Percentiles rank a stretch among this genome's conserved stretches.
Conservation (phyloP, 2,797 vertebrate species). For the Scyliorhinus canicula region DNA sequence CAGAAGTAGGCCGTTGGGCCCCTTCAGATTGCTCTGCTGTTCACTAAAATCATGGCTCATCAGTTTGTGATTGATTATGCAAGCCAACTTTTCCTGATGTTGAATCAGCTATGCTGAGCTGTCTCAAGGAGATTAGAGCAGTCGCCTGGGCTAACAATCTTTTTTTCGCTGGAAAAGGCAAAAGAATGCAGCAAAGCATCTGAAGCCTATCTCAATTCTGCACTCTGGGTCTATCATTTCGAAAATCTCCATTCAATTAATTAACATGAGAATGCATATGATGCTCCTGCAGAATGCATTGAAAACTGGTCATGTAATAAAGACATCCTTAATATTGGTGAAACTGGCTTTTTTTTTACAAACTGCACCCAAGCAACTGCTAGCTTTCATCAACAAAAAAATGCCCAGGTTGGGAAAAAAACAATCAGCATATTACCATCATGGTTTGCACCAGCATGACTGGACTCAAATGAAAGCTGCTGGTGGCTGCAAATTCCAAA, state of each 20-base stretch:
- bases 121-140: no score
- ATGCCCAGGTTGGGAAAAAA: not conserved
- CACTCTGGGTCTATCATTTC: not conserved
- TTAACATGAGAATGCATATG: not conserved
- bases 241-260: not conserved
- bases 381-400: not conserved
- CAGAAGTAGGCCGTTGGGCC: no score
- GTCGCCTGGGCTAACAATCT: not conserved
- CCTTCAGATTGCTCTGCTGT: no score
- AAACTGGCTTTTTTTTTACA: not conserved
- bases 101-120: not conserved
- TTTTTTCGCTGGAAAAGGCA: not conserved
- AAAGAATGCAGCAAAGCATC: not conserved
- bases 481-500: conserved; percentile 16
- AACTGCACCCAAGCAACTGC: not conserved
- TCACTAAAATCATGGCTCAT: no score
- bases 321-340: not conserved
- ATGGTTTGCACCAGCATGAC: not conserved
- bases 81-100: not conserved
- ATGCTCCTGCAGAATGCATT: not conserved
- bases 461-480: not conserved
- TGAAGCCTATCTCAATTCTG: not conserved
- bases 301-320: not conserved
- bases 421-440: not conserved
- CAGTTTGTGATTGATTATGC: not conserved